These are phyloP conservation scores for Macquaria australasica DNA, from an alignment of 2,113 vertebrate genomes.

Conservation along the genomic window DNA sequence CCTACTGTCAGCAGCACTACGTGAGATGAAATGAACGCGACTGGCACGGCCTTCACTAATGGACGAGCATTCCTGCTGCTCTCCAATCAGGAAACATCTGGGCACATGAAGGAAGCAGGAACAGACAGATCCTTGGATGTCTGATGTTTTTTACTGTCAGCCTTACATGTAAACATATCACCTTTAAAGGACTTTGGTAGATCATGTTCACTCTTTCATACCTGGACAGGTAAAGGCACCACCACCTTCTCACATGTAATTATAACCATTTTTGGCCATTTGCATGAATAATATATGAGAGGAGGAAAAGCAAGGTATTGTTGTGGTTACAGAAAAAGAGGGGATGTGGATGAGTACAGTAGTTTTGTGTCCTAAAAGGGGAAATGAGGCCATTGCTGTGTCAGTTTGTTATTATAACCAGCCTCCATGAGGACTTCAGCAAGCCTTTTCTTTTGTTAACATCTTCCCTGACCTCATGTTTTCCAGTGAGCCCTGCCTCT, in stretches of 20 bases:
- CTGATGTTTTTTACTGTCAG: conserved; percentile 45
- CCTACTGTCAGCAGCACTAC: conserved; percentile 60
- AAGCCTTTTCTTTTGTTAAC: conserved; percentile 75
- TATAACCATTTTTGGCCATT: not conserved
- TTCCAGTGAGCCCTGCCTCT: conserved; percentile 80
- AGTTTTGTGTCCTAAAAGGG: conserved; percentile 28
- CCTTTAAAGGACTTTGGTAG: conserved; percentile 34
- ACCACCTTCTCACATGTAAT: conserved; percentile 9
- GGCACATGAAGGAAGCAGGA: conserved; percentile 69
- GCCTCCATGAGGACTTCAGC: conserved; percentile 52
- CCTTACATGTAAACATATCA: conserved; percentile 57
- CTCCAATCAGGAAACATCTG: conserved; percentile 83
- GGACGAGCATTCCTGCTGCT: conserved; percentile 53
- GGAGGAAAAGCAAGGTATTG: conserved; percentile 17
- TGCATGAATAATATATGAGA: conserved; percentile 37
- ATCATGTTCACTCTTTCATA: conserved; percentile 29
- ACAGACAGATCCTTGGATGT: conserved; percentile 39
- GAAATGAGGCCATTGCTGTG: conserved; percentile 55
- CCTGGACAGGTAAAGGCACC: conserved; percentile 29
- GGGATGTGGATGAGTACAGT: conserved; percentile 10
- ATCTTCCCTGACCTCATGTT: conserved; percentile 85
- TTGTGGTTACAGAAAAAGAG: conserved; percentile 32
- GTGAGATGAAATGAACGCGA: conserved; percentile 48
- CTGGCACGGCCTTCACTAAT: conserved; percentile 60
- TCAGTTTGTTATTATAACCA: conserved; percentile 67